phyloP scores from a whole-genome alignment of 2,888 invertebrate genomes.

The Itoplectis maculator region DNA sequence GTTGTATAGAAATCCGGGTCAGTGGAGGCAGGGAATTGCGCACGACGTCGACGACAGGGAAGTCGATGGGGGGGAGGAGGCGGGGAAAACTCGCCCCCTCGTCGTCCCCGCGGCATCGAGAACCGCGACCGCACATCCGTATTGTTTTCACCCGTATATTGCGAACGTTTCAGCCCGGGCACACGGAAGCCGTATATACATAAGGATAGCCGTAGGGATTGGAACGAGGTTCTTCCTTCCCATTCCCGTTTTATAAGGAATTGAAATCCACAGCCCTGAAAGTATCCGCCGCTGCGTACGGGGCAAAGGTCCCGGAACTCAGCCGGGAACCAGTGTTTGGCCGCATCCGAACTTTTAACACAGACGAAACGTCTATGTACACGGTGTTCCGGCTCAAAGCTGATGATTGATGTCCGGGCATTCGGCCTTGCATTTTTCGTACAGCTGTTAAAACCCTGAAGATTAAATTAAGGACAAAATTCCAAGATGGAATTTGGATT shows the following conservation, averaged over 20 bases:
- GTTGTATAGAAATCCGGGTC: constrained; percentile 44
- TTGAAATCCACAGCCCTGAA: constrained; percentile 15
- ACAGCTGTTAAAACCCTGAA: too few species aligned
- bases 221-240: constrained; percentile 4
- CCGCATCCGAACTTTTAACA: neutral
- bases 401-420: too few species aligned
- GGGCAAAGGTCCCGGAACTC: neutral
- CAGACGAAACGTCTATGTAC: neutral
- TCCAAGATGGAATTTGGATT: too few species aligned
- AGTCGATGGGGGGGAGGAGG: neutral
- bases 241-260: constrained; percentile 5
- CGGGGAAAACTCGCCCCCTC: neutral
- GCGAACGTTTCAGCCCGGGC: constrained; percentile 15
- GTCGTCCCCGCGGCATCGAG: neutral
- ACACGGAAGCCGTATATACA: neutral
- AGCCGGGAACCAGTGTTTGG: neutral
- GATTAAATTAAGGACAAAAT: too few species aligned
- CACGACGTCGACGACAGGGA: constrained; percentile 10
- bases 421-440: too few species aligned
- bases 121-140: constrained; percentile 15
- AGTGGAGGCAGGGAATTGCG: constrained; percentile 23
- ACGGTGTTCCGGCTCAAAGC: too few species aligned
- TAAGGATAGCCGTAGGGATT: constrained; percentile 1
- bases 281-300: constrained; percentile 10
- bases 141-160: constrained; percentile 52